These are phyloP conservation scores for Heliconius ethilla DNA, from an alignment of 2,888 invertebrate genomes.

Conservation along the genomic window DNA sequence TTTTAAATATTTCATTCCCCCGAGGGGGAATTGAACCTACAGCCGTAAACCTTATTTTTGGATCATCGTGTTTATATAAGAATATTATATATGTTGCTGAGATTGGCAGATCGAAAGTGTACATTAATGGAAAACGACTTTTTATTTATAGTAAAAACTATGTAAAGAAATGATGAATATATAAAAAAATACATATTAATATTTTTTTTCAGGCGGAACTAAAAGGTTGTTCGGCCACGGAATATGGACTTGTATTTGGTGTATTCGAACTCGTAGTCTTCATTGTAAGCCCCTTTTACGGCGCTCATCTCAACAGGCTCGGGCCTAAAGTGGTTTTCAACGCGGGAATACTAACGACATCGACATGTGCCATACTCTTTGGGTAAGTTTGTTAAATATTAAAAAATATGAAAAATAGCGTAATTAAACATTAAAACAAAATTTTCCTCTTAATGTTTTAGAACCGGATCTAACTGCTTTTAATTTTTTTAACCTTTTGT, in stretches of 20 bases:
- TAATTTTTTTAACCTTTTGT: not conserved
- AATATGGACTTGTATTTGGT: constrained; percentile 94
- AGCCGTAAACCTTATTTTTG: no score
- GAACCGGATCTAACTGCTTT: not conserved
- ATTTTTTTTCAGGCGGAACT: constrained; percentile 85
- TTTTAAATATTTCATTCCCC: no score
- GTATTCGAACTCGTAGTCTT: constrained; percentile 92
- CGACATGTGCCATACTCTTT: constrained; percentile 90
- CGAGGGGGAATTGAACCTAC: no score
- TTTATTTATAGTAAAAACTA: no score
- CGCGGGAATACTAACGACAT: constrained; percentile 91
- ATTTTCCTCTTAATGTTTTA: not conserved
- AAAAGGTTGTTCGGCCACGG: constrained; percentile 90
- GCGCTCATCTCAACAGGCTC: constrained; percentile 88
- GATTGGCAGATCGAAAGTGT: no score
- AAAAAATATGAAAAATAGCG: not conserved
- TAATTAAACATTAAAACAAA: not conserved
- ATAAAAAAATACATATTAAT: no score
- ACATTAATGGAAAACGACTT: no score
- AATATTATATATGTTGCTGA: no score
- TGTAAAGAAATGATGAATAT: no score
- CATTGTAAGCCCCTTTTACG: constrained; percentile 90
- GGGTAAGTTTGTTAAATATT: constrained; percentile 75
- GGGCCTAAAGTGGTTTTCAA: constrained; percentile 92
- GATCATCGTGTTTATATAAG: no score